Conservation (phyloP, 2,113 vertebrate species). For the Nansenia antarctica region DNA sequence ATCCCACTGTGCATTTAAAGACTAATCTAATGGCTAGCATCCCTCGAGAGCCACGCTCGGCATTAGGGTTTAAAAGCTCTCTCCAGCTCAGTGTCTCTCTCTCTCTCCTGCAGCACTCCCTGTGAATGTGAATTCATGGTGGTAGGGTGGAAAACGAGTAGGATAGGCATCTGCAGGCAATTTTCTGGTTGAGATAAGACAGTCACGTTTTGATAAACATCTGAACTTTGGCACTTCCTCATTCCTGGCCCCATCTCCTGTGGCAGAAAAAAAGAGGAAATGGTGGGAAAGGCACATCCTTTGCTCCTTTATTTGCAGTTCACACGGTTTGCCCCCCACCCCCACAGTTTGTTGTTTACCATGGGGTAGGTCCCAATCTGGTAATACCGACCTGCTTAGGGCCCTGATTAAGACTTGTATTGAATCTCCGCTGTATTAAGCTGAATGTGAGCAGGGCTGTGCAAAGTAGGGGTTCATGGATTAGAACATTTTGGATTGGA, state of each 20-base stretch:
- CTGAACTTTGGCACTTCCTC: conserved; percentile 67
- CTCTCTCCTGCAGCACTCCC: neutral
- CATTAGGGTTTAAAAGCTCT: neutral
- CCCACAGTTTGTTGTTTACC: neutral
- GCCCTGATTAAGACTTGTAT: no score
- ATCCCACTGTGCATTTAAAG: conserved; percentile 38
- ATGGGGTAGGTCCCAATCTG: no score
- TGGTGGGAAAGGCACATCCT: conserved; percentile 8
- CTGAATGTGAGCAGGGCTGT: no score
- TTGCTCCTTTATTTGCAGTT: neutral
- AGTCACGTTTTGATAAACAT: conserved; percentile 39
- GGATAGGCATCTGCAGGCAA: neutral
- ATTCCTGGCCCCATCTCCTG: conserved; percentile 42
- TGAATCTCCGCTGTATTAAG: no score
- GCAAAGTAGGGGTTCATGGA: no score
- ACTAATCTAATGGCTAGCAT: conserved; percentile 36
- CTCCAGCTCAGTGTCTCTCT: no score
- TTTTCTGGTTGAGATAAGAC: neutral
- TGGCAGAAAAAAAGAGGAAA: conserved; percentile 53
- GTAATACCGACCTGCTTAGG: no score
- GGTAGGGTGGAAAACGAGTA: neutral
- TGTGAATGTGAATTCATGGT: no score
- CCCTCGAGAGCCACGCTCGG: conserved; percentile 20
- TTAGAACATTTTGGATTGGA: no score
- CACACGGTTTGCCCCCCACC: neutral